Evolutionary conservation across 2,113 vertebrate genomes (phyloP).

Genomic region (Actinemys pallida): DNA sequence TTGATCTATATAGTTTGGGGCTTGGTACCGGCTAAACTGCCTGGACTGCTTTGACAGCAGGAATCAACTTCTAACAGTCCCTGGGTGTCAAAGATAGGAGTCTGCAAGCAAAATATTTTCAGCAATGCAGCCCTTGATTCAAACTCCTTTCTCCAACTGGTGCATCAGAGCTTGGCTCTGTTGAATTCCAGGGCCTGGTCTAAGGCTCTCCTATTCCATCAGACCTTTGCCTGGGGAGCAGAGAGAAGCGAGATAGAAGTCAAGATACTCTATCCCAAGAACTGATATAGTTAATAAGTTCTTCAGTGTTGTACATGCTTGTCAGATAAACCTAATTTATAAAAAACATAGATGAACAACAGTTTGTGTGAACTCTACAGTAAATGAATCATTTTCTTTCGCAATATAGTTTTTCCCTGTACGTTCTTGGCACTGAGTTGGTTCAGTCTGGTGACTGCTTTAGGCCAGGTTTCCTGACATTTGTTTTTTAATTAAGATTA

Average conservation of each 20-base stretch:
- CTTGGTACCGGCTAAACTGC: background rate
- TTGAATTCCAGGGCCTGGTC: background rate
- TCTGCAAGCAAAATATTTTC: constrained; percentile 3
- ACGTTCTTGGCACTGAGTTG: background rate
- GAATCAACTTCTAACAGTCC: constrained; percentile 17
- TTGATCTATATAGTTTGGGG: background rate
- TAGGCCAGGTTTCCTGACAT: background rate
- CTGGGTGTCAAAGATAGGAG: background rate
- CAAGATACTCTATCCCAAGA: background rate
- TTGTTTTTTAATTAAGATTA: background rate
- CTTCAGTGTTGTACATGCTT: background rate
- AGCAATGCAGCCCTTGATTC: background rate
- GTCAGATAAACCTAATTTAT: background rate
- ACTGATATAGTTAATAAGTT: background rate
- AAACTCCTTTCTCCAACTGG: background rate
- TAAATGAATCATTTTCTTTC: background rate
- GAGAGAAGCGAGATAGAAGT: accelerated
- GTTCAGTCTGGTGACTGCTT: background rate
- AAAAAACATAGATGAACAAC: background rate
- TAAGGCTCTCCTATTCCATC: background rate
- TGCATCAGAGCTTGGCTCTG: background rate
- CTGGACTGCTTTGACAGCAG: constrained; percentile 1
- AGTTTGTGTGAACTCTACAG: background rate
- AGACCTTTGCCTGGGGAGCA: background rate
- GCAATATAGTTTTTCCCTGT: background rate